These are phyloP conservation scores for Spisula subtruncata DNA, from an alignment of 2,888 invertebrate genomes.

Conservation along the genomic window DNA sequence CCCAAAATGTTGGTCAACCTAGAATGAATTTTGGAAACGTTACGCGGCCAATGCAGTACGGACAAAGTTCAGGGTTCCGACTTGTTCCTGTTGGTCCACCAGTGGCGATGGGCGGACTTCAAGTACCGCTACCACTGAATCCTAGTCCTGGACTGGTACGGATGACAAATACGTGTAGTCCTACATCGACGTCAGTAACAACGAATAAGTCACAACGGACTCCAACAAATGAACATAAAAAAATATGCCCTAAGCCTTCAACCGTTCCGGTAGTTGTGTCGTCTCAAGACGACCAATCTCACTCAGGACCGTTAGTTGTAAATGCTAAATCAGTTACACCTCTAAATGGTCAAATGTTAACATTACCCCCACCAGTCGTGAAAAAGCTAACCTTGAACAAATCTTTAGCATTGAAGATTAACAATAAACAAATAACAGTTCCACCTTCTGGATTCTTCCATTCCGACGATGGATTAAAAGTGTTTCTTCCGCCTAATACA, in stretches of 20 bases:
- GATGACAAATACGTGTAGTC: neutral
- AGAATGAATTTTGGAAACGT: conserved; percentile 24
- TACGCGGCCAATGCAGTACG: conserved; percentile 6
- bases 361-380: conserved; percentile 81
- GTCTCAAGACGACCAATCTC: conserved; percentile 15
- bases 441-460: conserved; percentile 84
- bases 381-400: conserved; percentile 79
- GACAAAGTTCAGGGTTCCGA: conserved; percentile 33
- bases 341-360: conserved; percentile 81
- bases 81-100: conserved; percentile 52
- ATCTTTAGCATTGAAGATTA: conserved; percentile 83
- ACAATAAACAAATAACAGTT: conserved; percentile 81
- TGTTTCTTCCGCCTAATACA: conserved; percentile 84
- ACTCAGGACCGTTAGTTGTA: conserved; percentile 55
- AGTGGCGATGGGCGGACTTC: neutral
- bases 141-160: neutral
- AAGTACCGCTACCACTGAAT: conserved; percentile 3
- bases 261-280: conserved; percentile 8
- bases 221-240: neutral
- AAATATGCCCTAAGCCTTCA: neutral
- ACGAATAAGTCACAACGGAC: neutral
- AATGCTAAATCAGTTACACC: conserved; percentile 64
- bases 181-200: conserved; percentile 6
- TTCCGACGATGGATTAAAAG: conserved; percentile 80
- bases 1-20: conserved; percentile 31